Conservation (phyloP, 2,888 invertebrate species). For the Drosophila monieri region DNA sequence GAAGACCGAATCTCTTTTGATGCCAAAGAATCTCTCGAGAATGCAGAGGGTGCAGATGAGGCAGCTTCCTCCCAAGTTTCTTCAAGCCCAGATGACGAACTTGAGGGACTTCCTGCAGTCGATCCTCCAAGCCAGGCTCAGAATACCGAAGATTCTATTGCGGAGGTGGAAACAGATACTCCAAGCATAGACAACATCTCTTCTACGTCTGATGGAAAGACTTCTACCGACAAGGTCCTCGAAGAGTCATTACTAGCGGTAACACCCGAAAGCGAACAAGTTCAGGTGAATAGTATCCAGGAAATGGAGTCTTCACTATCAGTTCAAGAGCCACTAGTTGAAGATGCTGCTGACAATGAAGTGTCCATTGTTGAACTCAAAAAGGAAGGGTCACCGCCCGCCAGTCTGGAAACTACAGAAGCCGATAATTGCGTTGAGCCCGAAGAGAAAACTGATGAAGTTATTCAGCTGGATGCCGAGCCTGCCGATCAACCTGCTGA, state of each 20-base stretch:
- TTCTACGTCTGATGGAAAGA: neutral
- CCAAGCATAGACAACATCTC: neutral
- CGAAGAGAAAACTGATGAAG: neutral
- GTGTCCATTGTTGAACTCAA: neutral
- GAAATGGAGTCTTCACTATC: neutral
- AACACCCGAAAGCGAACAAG: neutral
- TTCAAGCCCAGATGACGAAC: neutral
- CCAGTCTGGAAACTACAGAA: neutral
- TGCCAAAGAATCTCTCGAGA: neutral
- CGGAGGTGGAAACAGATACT: neutral
- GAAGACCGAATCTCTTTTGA: neutral
- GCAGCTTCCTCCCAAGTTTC: neutral
- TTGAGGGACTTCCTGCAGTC: neutral
- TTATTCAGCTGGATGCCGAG: neutral
- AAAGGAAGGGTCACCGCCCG: neutral
- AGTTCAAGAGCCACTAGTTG: neutral
- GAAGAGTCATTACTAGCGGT: neutral
- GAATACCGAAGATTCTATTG: neutral
- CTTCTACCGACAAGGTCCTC: neutral
- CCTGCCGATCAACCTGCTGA: neutral
- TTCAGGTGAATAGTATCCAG: neutral
- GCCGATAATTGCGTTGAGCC: neutral
- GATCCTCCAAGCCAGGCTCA: neutral
- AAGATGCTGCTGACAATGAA: neutral
- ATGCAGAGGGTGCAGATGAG: neutral